phyloP scores from a whole-genome alignment of 2,888 invertebrate genomes.

The Lumbricus terrestris region DNA sequence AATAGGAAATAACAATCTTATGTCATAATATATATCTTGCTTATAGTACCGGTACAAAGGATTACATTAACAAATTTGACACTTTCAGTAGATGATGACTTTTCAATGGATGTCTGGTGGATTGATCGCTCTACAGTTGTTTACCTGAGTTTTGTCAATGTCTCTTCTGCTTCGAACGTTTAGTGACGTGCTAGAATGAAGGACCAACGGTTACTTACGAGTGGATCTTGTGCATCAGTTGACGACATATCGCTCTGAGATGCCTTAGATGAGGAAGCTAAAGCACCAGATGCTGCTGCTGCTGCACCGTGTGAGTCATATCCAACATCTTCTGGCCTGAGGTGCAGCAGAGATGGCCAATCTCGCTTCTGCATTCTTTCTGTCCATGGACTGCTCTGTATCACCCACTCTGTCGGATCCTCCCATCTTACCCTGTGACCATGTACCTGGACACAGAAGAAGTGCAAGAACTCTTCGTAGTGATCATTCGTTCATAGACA shows the following conservation, averaged over 20 bases:
- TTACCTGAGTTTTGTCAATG: neutral
- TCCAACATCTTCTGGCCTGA: constrained; percentile 90
- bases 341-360: constrained; percentile 61
- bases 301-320: constrained; percentile 65
- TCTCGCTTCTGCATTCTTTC: constrained; percentile 27
- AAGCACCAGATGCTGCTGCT: neutral
- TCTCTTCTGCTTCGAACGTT: neutral
- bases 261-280: neutral
- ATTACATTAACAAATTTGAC: neutral
- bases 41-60: neutral
- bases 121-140: neutral
- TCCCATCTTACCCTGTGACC: constrained; percentile 78
- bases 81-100: neutral
- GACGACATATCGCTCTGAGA: neutral
- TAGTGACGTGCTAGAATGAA: neutral
- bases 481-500: neutral
- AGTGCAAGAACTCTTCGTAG: neutral
- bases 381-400: constrained; percentile 88
- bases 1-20: neutral
- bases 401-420: constrained; percentile 88
- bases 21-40: neutral
- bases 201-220: neutral
- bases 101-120: neutral
- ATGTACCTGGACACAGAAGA: constrained; percentile 52
- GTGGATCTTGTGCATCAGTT: neutral